Evolutionary conservation across 2,113 vertebrate species (phyloP).

Genomic region (Percina caprodes): DNA sequence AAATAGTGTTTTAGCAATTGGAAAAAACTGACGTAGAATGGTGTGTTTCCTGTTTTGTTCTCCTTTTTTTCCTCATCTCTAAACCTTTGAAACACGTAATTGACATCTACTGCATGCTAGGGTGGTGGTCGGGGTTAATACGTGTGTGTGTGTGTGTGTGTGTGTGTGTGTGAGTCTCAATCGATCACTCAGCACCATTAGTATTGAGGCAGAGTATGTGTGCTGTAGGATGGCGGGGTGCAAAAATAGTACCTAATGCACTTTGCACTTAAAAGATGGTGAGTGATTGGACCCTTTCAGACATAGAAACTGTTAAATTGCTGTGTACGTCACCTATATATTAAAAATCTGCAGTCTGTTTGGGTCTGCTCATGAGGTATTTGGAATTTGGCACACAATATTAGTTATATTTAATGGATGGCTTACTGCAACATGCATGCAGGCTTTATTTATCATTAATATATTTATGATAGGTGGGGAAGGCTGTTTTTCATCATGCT

Average conservation of each 20-base stretch:
- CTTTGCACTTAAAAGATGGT: slow-evolving; percentile 49
- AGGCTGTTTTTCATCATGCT: not conserved
- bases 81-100: slow-evolving; percentile 32
- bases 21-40: not conserved
- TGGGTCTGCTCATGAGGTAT: not conserved
- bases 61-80: not conserved
- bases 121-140: slow-evolving; percentile 27
- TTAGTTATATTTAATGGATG: not conserved
- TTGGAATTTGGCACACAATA: not conserved
- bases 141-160: slow-evolving; percentile 6
- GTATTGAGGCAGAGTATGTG: slow-evolving; percentile 21
- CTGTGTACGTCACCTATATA: not conserved
- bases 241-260: slow-evolving; percentile 45
- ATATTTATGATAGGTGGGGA: not conserved
- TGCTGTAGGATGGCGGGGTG: not conserved
- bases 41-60: not conserved
- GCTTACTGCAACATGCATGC: not conserved
- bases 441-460: not conserved
- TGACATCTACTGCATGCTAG: slow-evolving; percentile 10
- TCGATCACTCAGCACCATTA: slow-evolving; percentile 64
- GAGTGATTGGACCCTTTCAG: slow-evolving; percentile 52
- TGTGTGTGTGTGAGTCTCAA: slow-evolving; percentile 2
- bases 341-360: not conserved
- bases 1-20: no score
- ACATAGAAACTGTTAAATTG: slow-evolving; percentile 10